Conservation (phyloP, 1,140 invertebrate genomes). For the Papilio polyxenes region DNA sequence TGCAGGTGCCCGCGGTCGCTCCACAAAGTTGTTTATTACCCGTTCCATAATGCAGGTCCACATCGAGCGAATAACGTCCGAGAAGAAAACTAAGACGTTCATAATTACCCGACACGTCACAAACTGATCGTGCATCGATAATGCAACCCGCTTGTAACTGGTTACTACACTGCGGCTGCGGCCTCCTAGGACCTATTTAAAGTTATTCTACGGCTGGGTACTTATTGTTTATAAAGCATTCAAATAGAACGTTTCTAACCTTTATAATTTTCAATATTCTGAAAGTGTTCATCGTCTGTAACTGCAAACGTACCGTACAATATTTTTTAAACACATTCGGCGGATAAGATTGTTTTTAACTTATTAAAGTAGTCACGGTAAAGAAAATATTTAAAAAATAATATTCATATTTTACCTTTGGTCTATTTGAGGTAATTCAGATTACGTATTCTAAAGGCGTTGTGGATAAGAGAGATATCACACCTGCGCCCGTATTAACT, state of each 20-base stretch:
- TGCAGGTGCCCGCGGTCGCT: constrained; percentile 53
- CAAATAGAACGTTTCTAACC: not conserved
- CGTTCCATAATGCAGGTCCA: constrained; percentile 53
- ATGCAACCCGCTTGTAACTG: constrained; percentile 50
- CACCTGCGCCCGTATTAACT: not conserved
- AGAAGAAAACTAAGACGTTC: constrained; percentile 55
- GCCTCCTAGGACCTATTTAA: constrained; percentile 44
- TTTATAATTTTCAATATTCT: not conserved
- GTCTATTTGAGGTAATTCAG: no score
- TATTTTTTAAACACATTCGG: no score
- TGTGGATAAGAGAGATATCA: not conserved
- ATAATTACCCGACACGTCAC: constrained; percentile 71
- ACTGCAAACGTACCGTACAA: not conserved
- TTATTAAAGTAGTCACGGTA: no score
- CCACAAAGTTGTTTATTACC: constrained; percentile 57
- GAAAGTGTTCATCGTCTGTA: not conserved
- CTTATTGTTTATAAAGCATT: no score
- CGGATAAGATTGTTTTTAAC: no score
- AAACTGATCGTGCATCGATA: constrained; percentile 67
- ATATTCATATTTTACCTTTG: no score
- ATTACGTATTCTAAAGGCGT: no score
- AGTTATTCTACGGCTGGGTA: constrained; percentile 26
- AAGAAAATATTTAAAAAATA: no score
- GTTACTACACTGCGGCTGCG: constrained; percentile 37
- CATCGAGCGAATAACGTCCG: constrained; percentile 48